Conservation (phyloP, 2,888 invertebrate genomes). For the Pristionchus fissidentatus region DNA sequence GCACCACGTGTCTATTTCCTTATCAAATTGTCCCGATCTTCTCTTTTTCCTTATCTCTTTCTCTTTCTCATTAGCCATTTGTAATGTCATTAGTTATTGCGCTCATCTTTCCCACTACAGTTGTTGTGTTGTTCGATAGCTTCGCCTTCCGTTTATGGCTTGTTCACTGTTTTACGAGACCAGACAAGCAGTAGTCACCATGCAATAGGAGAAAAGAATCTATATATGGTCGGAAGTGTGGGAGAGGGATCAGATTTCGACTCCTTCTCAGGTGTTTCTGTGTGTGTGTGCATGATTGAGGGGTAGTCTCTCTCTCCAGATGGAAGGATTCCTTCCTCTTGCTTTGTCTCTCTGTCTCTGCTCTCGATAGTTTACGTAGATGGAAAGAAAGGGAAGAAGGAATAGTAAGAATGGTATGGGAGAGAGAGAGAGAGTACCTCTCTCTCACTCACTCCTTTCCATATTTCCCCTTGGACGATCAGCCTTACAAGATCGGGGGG, state of each 20-base stretch:
- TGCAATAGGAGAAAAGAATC: constrained; percentile 5
- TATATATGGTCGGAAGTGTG: background rate
- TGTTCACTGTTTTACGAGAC: constrained; percentile 16
- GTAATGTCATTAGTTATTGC: background rate
- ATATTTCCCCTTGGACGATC: constrained; percentile 34
- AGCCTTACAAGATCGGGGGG: constrained; percentile 20
- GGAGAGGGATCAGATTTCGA: constrained; percentile 11
- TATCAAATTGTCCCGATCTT: constrained; percentile 13
- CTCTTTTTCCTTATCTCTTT: background rate
- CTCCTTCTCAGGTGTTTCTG: constrained; percentile 22
- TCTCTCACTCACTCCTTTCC: constrained; percentile 16
- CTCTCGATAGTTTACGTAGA: constrained; percentile 16
- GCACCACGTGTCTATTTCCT: background rate
- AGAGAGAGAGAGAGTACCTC: background rate
- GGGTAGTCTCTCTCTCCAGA: no score
- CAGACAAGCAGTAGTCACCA: constrained; percentile 1
- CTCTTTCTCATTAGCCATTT: constrained; percentile 32
- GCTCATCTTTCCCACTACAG: background rate
- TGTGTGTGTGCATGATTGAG: constrained; percentile 2
- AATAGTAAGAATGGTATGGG: constrained; percentile 35
- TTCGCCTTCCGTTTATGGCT: constrained; percentile 34
- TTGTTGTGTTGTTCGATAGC: background rate
- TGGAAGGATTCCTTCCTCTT: background rate
- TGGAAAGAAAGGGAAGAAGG: constrained; percentile 6
- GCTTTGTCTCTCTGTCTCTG: constrained; percentile 9